phyloP scores from a whole-genome alignment of 2,113 vertebrate genomes.

The Acrocephalus kingi region DNA sequence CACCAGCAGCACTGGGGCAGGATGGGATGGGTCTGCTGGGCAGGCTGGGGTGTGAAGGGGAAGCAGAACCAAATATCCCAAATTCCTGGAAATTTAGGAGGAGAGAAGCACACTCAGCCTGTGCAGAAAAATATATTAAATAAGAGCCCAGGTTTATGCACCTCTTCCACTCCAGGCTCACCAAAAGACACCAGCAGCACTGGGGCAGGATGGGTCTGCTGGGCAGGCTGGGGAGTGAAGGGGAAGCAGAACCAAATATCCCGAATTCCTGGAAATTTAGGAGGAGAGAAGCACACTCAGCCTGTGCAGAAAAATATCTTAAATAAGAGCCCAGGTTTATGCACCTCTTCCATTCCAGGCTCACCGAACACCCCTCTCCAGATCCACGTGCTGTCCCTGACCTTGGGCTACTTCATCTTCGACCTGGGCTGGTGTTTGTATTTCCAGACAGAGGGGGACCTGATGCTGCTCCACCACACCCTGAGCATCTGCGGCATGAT shows the following conservation, averaged over 20 bases:
- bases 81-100: background rate
- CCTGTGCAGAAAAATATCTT: background rate
- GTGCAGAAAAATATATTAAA: background rate
- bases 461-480: slow-evolving; percentile 88
- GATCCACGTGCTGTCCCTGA: slow-evolving; percentile 78
- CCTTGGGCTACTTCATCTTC: slow-evolving; percentile 88
- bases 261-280: background rate
- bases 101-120: background rate
- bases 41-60: background rate
- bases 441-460: slow-evolving; percentile 82
- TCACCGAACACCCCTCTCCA: slow-evolving; percentile 85
- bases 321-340: background rate
- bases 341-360: slow-evolving; percentile 59
- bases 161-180: slow-evolving; percentile 70
- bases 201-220: background rate
- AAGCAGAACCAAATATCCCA: background rate
- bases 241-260: background rate
- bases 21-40: background rate
- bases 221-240: background rate
- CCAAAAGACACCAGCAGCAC: slow-evolving; percentile 61
- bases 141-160: background rate
- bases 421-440: slow-evolving; percentile 89
- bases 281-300: background rate
- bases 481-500: slow-evolving; percentile 87
- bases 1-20: background rate